Base-by-base conservation (phyloP, 1,140 invertebrate genomes). In the Eubasilissa regina region DNA sequence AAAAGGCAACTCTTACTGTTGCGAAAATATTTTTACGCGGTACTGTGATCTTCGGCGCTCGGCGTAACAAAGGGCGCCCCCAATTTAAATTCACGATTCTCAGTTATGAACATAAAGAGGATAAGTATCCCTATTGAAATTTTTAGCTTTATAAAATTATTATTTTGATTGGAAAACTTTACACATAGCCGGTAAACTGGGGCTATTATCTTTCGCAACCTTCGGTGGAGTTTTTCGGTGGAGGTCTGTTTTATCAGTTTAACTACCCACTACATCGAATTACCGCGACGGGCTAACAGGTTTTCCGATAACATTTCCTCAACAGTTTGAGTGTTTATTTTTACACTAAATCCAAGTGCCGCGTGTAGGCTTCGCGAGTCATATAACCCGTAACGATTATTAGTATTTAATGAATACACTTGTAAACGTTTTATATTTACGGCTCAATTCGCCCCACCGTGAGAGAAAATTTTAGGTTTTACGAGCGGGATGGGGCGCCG, bases 341-440 rank as follows among this genome's bases (percentile, higher is more conserved):
- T 35, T 35, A 1, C 25, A 35, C 25, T 35, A 35, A 35, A 35
- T 35, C 25, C 25, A 35, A 35, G 25, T 35, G 6, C 6, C 1
- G 25, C 25, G 25, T 35, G 25, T 35, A 35, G 3, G n/a, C n/a
- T 51, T 3, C 11, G 48, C 8, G 48, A 51, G 48, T n/a, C 60
- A 44, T 64, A 51, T 51, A 64, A 64, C 35, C 21, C 60, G 25
- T 43, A 64, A 64, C 60, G 60, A 13, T 64, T 70, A 70, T 47
- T n/a, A 70, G n/a, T 73, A 73, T 73, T 73, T 55, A 55, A 73
- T 73, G 68, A 73, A 73, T 73, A 73, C 21, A 35, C 68, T 55
- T 73, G 68, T 73, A 53, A 73, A 55, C 68, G 66, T 70, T 70
- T 70, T 70, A 70, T 70, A 70, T 48, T 70, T 70, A 73, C 48